A percentile compares a stretch with the other conserved stretches of the same genome.
phyloP scores from a whole-genome alignment of 2,113 vertebrate genomes.

The Zapornia atra region DNA sequence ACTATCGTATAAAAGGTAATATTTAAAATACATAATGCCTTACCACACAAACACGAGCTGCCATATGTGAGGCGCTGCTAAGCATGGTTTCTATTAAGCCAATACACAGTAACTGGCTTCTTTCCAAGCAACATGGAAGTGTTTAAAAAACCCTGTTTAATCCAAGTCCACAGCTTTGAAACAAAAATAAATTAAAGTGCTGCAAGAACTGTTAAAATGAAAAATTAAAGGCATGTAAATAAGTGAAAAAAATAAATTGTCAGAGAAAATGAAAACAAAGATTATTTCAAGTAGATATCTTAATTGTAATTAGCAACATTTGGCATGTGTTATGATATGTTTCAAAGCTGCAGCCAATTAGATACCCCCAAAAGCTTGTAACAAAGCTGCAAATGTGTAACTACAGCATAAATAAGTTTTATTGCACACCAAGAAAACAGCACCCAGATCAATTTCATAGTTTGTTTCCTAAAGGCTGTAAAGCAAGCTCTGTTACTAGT shows the following conservation, averaged over 20 bases:
- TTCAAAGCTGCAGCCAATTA: slow-evolving; percentile 66
- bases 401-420: slow-evolving; percentile 58
- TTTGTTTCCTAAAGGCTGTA: background rate
- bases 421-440: slow-evolving; percentile 48
- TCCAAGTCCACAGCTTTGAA: slow-evolving; percentile 60
- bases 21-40: slow-evolving; percentile 54
- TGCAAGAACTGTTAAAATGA: slow-evolving; percentile 53
- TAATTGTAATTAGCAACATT: slow-evolving; percentile 70
- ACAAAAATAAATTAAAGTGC: slow-evolving; percentile 57
- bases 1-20: slow-evolving; percentile 39
- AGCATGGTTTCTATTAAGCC: slow-evolving; percentile 54
- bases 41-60: slow-evolving; percentile 31
- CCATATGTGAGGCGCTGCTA: slow-evolving; percentile 43
- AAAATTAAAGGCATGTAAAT: slow-evolving; percentile 67
- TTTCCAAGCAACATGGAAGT: slow-evolving; percentile 54
- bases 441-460: slow-evolving; percentile 18
- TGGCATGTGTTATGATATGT: slow-evolving; percentile 41
- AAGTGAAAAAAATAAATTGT: slow-evolving; percentile 29
- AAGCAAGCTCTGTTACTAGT: background rate
- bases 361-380: slow-evolving; percentile 66
- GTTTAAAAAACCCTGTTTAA: slow-evolving; percentile 51
- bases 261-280: slow-evolving; percentile 59
- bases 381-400: slow-evolving; percentile 68
- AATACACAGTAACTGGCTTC: slow-evolving; percentile 47
- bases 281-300: slow-evolving; percentile 68